These are phyloP conservation scores for Adrianichthys oophorus DNA, from an alignment of 2,797 vertebrate species.

Conservation along the genomic window DNA sequence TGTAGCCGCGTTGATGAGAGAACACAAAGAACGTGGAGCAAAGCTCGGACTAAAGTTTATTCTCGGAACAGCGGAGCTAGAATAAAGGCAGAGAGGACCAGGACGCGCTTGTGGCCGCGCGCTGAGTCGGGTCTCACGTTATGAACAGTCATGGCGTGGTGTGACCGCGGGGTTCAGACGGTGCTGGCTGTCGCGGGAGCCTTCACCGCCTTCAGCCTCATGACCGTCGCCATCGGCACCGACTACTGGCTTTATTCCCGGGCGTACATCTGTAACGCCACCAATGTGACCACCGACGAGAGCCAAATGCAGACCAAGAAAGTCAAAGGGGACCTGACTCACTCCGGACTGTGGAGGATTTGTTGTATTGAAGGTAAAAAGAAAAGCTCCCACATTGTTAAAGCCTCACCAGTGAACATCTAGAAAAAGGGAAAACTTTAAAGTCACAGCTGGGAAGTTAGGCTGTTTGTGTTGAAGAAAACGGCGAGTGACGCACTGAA, in stretches of 20 bases:
- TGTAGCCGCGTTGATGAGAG: conserved; percentile 34
- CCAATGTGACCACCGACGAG: conserved; percentile 85
- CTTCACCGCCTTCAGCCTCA: conserved; percentile 93
- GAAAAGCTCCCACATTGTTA: background rate
- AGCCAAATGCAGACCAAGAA: conserved; percentile 80
- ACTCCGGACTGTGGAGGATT: conserved; percentile 94
- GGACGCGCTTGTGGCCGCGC: conserved; percentile 36
- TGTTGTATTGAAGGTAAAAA: conserved; percentile 91
- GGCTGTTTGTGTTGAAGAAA: too few species aligned
- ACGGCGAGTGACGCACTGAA: too few species aligned
- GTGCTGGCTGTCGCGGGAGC: conserved; percentile 89
- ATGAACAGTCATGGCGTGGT: conserved; percentile 94
- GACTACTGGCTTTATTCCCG: conserved; percentile 97
- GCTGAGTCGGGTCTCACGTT: conserved; percentile 50
- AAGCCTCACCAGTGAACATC: too few species aligned
- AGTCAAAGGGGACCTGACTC: conserved; percentile 87
- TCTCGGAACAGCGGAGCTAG: conserved; percentile 24
- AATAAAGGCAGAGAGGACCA: conserved; percentile 27
- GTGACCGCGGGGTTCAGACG: conserved; percentile 92
- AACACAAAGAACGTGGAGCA: conserved; percentile 1
- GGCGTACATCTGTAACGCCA: conserved; percentile 92
- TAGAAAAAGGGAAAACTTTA: background rate
- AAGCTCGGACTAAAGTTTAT: background rate
- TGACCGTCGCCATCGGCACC: conserved; percentile 95
- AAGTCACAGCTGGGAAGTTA: too few species aligned